Conservation (phyloP, 2,113 vertebrate genomes). For the Melanostigma gelatinosum region DNA sequence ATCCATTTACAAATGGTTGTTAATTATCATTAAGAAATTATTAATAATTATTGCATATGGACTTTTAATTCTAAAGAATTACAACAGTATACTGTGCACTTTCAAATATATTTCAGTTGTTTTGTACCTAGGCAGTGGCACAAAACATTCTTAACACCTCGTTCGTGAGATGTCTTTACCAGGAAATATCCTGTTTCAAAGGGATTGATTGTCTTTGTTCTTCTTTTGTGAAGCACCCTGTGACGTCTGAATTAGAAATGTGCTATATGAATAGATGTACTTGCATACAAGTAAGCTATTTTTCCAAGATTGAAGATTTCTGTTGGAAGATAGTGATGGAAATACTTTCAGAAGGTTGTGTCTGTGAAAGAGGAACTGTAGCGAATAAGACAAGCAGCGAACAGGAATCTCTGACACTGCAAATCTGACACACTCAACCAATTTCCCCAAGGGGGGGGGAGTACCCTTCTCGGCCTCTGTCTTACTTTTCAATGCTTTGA, state of each 20-base stretch:
- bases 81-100: neutral
- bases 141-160: neutral
- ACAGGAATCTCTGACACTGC: constrained; percentile 27
- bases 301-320: constrained; percentile 10
- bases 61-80: neutral
- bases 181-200: neutral
- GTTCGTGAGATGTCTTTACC: neutral
- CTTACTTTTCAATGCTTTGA: constrained; percentile 53
- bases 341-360: neutral
- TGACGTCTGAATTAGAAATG: neutral
- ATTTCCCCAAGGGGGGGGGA: constrained; percentile 15
- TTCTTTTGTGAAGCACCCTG: neutral
- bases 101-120: neutral
- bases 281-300: neutral
- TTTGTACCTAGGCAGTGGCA: neutral
- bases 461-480: constrained; percentile 37
- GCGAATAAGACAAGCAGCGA: neutral
- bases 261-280: neutral
- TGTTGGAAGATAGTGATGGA: neutral
- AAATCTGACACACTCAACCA: constrained; percentile 43
- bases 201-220: neutral
- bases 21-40: neutral
- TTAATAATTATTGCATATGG: neutral
- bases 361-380: constrained; percentile 15
- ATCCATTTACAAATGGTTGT: neutral